These are phyloP conservation scores for Lutjanus campechanus DNA, from an alignment of 2,797 vertebrate species.

Conservation along the genomic window DNA sequence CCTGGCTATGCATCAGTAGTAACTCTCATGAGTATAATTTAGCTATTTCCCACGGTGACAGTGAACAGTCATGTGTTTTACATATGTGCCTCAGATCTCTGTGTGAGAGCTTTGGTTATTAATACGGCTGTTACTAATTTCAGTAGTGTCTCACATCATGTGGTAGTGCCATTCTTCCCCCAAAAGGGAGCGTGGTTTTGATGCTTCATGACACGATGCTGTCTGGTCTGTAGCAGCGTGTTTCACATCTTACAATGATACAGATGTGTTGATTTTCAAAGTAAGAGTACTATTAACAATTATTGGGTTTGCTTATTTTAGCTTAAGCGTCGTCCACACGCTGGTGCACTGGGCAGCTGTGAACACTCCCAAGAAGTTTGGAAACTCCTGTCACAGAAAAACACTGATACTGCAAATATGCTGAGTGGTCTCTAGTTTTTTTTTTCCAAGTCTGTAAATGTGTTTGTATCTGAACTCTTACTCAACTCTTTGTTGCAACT, in stretches of 20 bases:
- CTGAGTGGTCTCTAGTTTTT: neutral
- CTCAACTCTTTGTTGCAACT: conserved; percentile 1
- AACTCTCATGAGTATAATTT: neutral
- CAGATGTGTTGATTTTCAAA: neutral
- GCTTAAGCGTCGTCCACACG: neutral
- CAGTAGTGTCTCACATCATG: too few species aligned
- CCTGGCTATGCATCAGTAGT: neutral
- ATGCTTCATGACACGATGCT: too few species aligned
- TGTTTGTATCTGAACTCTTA: conserved; percentile 27
- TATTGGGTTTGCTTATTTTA: neutral
- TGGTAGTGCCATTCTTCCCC: neutral
- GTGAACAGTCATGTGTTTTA: neutral
- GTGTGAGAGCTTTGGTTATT: neutral
- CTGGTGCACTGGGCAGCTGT: conserved; percentile 1
- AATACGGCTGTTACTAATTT: neutral
- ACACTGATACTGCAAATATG: conserved; percentile 1
- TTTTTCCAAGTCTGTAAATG: neutral
- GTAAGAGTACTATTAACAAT: neutral
- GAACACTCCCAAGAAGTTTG: neutral
- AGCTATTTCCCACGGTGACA: neutral
- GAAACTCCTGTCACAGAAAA: conserved; percentile 3
- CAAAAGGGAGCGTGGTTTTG: neutral
- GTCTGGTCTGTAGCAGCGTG: neutral
- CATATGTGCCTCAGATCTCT: neutral
- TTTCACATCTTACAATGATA: neutral